Evolutionary conservation across 2,797 vertebrate species (phyloP).

Genomic region (Eurystomus glaucurus): DNA sequence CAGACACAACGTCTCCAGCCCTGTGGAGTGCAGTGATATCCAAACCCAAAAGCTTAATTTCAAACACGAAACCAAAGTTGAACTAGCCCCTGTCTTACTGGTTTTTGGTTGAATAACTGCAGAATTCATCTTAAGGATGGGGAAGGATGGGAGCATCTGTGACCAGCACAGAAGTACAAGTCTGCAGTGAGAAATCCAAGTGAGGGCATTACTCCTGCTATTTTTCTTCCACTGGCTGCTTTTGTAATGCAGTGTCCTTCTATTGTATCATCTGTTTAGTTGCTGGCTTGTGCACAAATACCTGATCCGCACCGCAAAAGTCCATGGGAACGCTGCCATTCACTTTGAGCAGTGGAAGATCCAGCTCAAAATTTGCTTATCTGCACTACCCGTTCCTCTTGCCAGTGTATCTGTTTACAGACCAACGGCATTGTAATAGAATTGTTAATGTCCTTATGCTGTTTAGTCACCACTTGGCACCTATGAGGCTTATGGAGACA

Average conservation of each 20-base stretch:
- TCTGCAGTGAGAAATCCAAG: not conserved
- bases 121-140: not conserved
- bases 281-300: not conserved
- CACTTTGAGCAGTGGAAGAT: not conserved
- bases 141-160: not conserved
- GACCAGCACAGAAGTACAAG: not conserved
- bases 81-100: not conserved
- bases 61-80: not conserved
- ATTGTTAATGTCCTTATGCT: not conserved
- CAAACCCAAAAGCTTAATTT: not conserved
- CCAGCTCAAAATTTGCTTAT: not conserved
- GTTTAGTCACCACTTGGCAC: not conserved
- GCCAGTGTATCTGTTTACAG: not conserved
- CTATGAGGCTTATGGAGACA: not conserved
- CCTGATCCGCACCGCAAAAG: not conserved
- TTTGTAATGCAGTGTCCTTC: not conserved
- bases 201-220: not conserved
- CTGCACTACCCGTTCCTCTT: not conserved
- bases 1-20: not conserved
- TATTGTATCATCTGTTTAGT: not conserved
- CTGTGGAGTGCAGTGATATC: fast-evolving
- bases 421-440: not conserved
- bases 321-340: not conserved
- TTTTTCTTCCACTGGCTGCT: not conserved
- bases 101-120: not conserved